Evolutionary conservation across 2,797 vertebrate genomes (phyloP).

Genomic region (Botia kubotai): DNA sequence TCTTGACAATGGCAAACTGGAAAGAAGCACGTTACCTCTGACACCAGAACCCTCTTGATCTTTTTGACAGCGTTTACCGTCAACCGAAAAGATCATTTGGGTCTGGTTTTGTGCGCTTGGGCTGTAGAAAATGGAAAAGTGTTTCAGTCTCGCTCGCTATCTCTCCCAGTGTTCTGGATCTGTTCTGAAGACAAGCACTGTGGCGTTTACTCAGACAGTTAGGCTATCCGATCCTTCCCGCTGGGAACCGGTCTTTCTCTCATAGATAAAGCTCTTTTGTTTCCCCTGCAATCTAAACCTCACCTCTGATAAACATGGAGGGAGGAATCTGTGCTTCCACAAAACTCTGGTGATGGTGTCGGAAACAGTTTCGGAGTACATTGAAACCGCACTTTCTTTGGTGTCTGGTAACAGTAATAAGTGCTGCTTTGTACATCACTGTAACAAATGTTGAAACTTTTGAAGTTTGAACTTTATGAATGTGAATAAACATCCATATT

Average conservation of each 20-base stretch:
- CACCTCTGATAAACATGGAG: slow-evolving; percentile 4
- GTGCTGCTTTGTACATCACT: neutral
- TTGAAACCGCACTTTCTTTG: neutral
- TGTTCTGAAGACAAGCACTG: slow-evolving; percentile 40
- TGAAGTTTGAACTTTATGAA: too few relatives aligned
- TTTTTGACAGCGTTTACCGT: slow-evolving; percentile 26
- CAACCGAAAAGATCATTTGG: slow-evolving; percentile 8
- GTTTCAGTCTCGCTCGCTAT: slow-evolving; percentile 15
- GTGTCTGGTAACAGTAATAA: neutral
- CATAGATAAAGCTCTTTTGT: slow-evolving; percentile 36
- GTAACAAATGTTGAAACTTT: neutral
- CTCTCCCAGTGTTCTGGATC: neutral
- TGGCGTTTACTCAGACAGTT: slow-evolving; percentile 44
- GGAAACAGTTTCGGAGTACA: neutral
- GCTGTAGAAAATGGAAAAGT: slow-evolving; percentile 50
- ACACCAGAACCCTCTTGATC: slow-evolving; percentile 20
- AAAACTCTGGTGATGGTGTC: neutral
- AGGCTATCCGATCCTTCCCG: slow-evolving; percentile 35
- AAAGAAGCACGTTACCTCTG: neutral
- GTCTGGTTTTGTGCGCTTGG: slow-evolving; percentile 10
- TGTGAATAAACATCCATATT: too few relatives aligned
- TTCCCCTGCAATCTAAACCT: slow-evolving; percentile 32
- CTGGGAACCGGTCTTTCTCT: slow-evolving; percentile 39
- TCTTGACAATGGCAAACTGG: slow-evolving; percentile 23
- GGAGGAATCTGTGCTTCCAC: neutral